Conservation (phyloP, 2,113 vertebrate genomes). For the Herpailurus yagouaroundi region DNA sequence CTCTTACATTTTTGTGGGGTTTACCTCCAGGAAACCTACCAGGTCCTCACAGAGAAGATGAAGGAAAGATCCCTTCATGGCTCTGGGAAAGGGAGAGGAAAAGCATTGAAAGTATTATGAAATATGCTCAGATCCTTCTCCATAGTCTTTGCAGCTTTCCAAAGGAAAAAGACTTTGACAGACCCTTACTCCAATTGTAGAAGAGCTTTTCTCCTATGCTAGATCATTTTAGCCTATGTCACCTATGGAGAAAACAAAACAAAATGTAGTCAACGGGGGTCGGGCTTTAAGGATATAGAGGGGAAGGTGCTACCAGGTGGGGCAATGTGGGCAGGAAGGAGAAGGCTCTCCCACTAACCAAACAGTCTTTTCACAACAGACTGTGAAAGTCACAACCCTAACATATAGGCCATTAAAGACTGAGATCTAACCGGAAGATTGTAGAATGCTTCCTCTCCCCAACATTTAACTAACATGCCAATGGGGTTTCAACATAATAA, state of each 20-base stretch:
- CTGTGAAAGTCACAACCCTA: background rate
- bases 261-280: background rate
- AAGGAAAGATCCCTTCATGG: background rate
- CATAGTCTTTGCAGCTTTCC: background rate
- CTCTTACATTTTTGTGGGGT: background rate
- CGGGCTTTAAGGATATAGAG: background rate
- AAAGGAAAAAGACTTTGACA: background rate
- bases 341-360: background rate
- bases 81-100: background rate
- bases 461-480: background rate
- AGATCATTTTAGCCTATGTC: background rate
- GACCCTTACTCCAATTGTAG: background rate
- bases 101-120: background rate
- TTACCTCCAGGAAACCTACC: background rate
- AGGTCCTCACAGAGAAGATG: background rate
- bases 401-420: background rate
- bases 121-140: background rate
- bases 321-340: background rate
- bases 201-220: background rate
- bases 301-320: background rate
- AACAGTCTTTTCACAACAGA: background rate
- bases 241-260: background rate
- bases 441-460: background rate
- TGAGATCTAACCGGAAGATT: background rate
- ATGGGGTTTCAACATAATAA: background rate